These are phyloP conservation scores for Amphiura filiformis DNA, from an alignment of 35 echinoderm and acorn worm genomes.

Conservation along the genomic window DNA sequence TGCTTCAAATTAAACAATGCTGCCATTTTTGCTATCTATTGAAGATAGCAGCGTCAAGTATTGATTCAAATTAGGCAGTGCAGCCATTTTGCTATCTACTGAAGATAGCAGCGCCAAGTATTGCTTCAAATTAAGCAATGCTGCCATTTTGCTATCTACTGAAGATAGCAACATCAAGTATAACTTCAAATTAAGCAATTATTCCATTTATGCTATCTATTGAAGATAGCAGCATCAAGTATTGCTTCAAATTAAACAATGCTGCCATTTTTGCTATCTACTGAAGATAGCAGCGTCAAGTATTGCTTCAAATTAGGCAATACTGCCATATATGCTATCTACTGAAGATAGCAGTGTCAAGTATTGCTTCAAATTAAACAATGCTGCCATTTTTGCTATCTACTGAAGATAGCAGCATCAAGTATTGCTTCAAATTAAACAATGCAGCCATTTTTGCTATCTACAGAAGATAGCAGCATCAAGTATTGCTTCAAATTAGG, in stretches of 20 bases:
- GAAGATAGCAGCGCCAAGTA: no score
- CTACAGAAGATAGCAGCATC: neutral
- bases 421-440: no score
- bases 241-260: no score
- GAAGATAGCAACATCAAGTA: no score
- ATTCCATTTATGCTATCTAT: neutral
- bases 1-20: no score
- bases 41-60: neutral
- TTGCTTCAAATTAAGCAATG: no score
- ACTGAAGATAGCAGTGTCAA: neutral
- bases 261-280: no score
- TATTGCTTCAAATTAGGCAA: neutral
- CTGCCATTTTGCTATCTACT: no score
- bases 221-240: no score
- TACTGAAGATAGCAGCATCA: no score
- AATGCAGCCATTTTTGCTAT: neutral
- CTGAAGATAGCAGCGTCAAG: neutral
- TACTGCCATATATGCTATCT: neutral
- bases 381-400: neutral
- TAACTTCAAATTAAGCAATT: neutral
- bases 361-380: neutral
- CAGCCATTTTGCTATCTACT: neutral
- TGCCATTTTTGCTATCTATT: neutral
- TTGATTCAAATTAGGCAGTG: no score
- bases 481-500: no score